These are phyloP conservation scores for Lepas anatifera DNA, from an alignment of 2,888 invertebrate species.

Conservation along the genomic window DNA sequence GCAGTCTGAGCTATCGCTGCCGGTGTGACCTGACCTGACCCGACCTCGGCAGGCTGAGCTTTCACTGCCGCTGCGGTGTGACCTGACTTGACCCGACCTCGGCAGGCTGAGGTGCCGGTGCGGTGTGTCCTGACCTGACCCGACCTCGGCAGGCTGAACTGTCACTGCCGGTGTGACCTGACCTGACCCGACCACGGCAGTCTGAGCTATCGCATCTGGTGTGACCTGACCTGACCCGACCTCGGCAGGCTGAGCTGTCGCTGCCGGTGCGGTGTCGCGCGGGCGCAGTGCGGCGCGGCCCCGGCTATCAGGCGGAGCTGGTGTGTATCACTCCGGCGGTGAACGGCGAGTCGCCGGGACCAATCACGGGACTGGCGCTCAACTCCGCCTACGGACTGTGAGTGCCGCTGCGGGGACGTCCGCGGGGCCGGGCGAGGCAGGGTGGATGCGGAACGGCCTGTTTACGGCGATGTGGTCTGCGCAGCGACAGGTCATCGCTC, in stretches of 20 bases:
- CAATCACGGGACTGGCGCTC: conserved; percentile 77
- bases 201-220: conserved; percentile 88
- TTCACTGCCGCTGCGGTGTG: conserved; percentile 44
- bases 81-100: conserved; percentile 86
- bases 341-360: conserved; percentile 64
- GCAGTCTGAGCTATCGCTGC: too few relatives aligned
- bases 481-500: too few relatives aligned
- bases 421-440: neutral
- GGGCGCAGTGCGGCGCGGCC: conserved; percentile 68
- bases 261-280: conserved; percentile 51
- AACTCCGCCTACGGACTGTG: conserved; percentile 96
- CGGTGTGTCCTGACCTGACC: conserved; percentile 55
- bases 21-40: too few relatives aligned
- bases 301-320: conserved; percentile 95
- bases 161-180: conserved; percentile 45
- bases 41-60: too few relatives aligned
- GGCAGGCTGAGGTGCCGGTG: too few relatives aligned
- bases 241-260: neutral
- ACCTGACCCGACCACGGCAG: too few relatives aligned
- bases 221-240: conserved; percentile 51
- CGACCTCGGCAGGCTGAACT: neutral
- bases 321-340: conserved; percentile 81
- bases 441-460: neutral
- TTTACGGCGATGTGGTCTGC: too few relatives aligned
- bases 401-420: conserved; percentile 38